A percentile compares a stretch with the other conserved stretches of the same genome.
Evolutionary conservation across 2,888 invertebrate genomes (phyloP).

Genomic region (Lycocerus yunnanus): DNA sequence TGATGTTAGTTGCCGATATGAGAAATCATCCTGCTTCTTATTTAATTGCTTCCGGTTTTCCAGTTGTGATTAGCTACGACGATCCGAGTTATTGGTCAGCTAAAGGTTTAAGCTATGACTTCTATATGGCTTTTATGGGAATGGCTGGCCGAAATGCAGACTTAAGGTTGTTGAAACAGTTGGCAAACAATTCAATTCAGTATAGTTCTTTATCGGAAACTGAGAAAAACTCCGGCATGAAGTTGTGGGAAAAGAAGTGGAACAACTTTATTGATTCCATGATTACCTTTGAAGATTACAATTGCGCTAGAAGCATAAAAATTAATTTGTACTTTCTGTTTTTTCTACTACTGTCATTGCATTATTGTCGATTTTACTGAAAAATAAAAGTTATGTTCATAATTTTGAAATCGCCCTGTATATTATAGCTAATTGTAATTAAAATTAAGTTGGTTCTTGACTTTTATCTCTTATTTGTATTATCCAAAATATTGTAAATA

Average conservation of each 20-base stretch:
- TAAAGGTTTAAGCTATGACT: conserved; percentile 73
- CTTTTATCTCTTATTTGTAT: no score
- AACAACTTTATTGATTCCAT: conserved; percentile 38
- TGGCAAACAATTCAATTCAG: conserved; percentile 73
- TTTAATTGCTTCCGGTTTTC: conserved; percentile 68
- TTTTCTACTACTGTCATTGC: background rate
- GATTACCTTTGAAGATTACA: conserved; percentile 24
- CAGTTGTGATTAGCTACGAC: conserved; percentile 76
- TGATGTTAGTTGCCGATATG: conserved; percentile 71
- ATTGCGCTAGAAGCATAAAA: background rate
- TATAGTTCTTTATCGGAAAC: conserved; percentile 64
- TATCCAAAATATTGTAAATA: no score
- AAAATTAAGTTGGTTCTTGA: no score
- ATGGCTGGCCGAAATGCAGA: conserved; percentile 71
- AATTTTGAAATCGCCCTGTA: no score
- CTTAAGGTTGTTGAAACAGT: conserved; percentile 70
- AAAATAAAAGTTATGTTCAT: no score
- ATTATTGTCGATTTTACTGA: background rate
- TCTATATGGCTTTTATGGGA: conserved; percentile 77
- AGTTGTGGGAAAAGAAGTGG: conserved; percentile 64
- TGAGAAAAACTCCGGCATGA: conserved; percentile 58
- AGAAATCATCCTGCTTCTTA: conserved; percentile 74
- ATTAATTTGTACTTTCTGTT: background rate
- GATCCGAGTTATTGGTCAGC: conserved; percentile 78
- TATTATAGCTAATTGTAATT: no score